A percentile compares a stretch with the other conserved stretches of the same genome.
phyloP scores from a whole-genome alignment of 2,113 vertebrate species.

The Stomatorhinus ivindoensis region DNA sequence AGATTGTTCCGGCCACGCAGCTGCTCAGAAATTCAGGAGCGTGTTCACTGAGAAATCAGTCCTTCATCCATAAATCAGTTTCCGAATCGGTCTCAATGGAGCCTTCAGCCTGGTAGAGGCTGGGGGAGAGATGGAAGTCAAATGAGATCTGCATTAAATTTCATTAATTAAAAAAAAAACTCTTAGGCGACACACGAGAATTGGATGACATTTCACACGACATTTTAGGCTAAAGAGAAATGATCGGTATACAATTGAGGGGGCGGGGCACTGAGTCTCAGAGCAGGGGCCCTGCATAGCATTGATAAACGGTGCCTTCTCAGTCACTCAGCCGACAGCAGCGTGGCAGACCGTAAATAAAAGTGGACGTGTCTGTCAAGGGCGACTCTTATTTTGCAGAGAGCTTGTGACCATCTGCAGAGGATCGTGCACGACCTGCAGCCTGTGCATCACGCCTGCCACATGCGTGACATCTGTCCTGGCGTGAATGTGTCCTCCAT shows the following conservation, averaged over 20 bases:
- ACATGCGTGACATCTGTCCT: not conserved
- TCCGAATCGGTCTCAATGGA: not conserved
- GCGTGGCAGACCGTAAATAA: not conserved
- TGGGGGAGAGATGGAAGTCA: not conserved
- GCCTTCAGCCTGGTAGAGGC: not conserved
- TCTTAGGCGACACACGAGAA: not conserved
- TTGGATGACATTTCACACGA: not conserved
- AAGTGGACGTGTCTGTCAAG: not conserved
- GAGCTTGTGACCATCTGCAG: not conserved
- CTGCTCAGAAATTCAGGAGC: not conserved
- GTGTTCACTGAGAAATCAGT: not conserved
- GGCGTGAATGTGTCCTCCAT: not conserved
- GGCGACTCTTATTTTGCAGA: not conserved
- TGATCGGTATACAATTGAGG: not conserved
- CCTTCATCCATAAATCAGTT: conserved; percentile 11
- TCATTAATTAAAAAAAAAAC: conserved; percentile 4
- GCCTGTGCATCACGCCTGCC: not conserved
- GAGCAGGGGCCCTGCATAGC: not conserved
- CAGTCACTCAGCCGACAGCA: not conserved
- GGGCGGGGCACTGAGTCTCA: not conserved
- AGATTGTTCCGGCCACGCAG: conserved; percentile 20
- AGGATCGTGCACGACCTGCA: not conserved
- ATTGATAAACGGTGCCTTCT: not conserved
- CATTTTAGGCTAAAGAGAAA: conserved; percentile 2
- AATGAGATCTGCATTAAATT: conserved; percentile 3